These are phyloP conservation scores for Seriola rivoliana DNA, from an alignment of 2,113 vertebrate species.

Conservation along the genomic window DNA sequence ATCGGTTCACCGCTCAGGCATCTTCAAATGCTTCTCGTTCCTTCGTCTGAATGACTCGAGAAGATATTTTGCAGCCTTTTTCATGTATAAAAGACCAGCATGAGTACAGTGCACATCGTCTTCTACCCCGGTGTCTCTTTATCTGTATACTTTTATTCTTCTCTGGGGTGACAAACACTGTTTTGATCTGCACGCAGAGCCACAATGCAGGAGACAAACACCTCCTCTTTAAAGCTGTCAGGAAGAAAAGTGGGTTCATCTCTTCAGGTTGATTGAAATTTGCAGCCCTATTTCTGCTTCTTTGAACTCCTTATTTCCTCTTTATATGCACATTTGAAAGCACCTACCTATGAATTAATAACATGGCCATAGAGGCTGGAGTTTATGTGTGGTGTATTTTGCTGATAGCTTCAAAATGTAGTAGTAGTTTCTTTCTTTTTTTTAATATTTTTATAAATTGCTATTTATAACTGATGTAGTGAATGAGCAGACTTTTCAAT, in stretches of 20 bases:
- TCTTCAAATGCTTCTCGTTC: conserved; percentile 9
- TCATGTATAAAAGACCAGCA: conserved; percentile 37
- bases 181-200: neutral
- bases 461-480: neutral
- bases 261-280: neutral
- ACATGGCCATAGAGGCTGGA: neutral
- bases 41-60: conserved; percentile 17
- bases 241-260: neutral
- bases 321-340: conserved; percentile 33
- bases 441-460: neutral
- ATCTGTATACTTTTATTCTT: neutral
- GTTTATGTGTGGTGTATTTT: conserved; percentile 24
- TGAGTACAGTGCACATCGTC: neutral
- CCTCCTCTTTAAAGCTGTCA: neutral
- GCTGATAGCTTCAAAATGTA: conserved; percentile 14
- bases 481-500: conserved; percentile 7
- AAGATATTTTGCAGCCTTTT: conserved; percentile 34
- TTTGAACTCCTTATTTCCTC: conserved; percentile 34
- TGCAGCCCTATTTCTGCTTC: conserved; percentile 2
- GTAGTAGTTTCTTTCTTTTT: neutral
- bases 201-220: neutral
- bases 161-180: neutral
- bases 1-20: conserved; percentile 3
- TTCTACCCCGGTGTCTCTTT: neutral
- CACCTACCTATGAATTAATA: conserved; percentile 53